A percentile compares a stretch with the other conserved stretches of the same genome.
These are phyloP conservation scores for Sebastes alutus DNA, from an alignment of 2,797 vertebrate genomes.

Conservation along the genomic window DNA sequence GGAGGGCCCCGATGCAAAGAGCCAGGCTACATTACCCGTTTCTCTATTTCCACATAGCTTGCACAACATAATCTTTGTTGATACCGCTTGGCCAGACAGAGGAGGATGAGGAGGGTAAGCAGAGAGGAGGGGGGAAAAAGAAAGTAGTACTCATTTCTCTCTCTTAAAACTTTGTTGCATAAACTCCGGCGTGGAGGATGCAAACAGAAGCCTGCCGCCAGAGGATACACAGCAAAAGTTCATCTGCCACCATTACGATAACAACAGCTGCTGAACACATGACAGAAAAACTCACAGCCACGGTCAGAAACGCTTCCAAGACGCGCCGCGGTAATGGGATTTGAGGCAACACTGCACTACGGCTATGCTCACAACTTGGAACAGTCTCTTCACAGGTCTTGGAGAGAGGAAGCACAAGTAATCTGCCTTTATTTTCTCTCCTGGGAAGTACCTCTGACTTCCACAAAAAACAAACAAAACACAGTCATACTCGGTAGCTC, in stretches of 20 bases:
- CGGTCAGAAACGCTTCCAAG: slow-evolving; percentile 32
- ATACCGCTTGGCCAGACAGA: slow-evolving; percentile 5
- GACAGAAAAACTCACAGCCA: slow-evolving; percentile 24
- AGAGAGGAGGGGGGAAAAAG: neutral
- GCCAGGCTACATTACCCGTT: slow-evolving; percentile 49
- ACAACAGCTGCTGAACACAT: slow-evolving; percentile 37
- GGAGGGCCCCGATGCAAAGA: slow-evolving; percentile 24
- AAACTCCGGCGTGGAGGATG: slow-evolving; percentile 16
- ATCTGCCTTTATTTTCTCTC: slow-evolving; percentile 44
- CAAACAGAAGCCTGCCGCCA: slow-evolving; percentile 36
- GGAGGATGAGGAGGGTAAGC: neutral
- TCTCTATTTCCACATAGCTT: slow-evolving; percentile 45
- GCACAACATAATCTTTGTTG: slow-evolving; percentile 42
- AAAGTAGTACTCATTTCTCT: neutral
- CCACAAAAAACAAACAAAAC: slow-evolving; percentile 24
- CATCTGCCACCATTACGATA: slow-evolving; percentile 47
- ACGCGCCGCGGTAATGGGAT: slow-evolving; percentile 51
- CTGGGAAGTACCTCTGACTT: slow-evolving; percentile 11
- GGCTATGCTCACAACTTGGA: slow-evolving; percentile 51
- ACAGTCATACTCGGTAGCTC: neutral
- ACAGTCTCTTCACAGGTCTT: slow-evolving; percentile 43
- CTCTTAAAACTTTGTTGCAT: slow-evolving; percentile 26
- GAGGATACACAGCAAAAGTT: slow-evolving; percentile 52
- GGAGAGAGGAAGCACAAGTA: slow-evolving; percentile 30
- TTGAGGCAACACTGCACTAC: slow-evolving; percentile 33